A percentile compares a stretch with the other conserved stretches of the same genome.
These are phyloP conservation scores for Dicentrarchus labrax DNA, from an alignment of 2,113 vertebrate species.

Conservation along the genomic window DNA sequence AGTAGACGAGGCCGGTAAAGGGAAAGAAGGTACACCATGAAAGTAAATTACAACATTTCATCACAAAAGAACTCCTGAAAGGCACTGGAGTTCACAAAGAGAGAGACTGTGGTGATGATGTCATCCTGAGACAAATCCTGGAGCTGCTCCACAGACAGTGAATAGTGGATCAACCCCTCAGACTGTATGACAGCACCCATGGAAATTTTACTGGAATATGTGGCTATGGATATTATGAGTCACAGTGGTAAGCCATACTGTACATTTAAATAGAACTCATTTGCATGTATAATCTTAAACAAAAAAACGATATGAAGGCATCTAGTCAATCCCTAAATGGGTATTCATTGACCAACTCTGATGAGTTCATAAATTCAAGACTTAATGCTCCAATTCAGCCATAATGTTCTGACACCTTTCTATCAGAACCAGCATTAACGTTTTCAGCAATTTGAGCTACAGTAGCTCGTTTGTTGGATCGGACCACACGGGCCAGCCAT, in stretches of 20 bases:
- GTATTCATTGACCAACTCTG: not conserved
- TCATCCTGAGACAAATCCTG: conserved; percentile 47
- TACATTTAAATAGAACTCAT: conserved; percentile 16
- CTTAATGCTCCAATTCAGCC: not conserved
- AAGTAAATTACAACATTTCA: conserved; percentile 73
- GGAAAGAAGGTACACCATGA: conserved; percentile 40
- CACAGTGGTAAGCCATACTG: not conserved
- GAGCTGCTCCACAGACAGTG: conserved; percentile 30
- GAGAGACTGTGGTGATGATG: conserved; percentile 39
- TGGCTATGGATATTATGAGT: not conserved
- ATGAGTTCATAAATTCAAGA: not conserved
- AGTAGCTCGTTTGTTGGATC: too few relatives aligned
- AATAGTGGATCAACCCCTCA: conserved; percentile 45
- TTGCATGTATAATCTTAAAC: not conserved
- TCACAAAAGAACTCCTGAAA: conserved; percentile 67
- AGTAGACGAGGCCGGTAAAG: conserved; percentile 51
- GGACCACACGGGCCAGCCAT: too few relatives aligned
- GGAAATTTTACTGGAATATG: conserved; percentile 1
- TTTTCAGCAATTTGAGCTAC: too few relatives aligned
- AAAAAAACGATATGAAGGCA: not conserved
- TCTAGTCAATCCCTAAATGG: not conserved
- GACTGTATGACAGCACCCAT: conserved; percentile 21
- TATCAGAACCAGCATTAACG: too few relatives aligned
- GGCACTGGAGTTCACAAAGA: conserved; percentile 45
- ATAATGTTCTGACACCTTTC: too few relatives aligned